Evolutionary conservation across 2,113 vertebrate species (phyloP), one percentile per base, ranked within the genome.

Genomic region (Sterrhoptilus dennistouni): DNA sequence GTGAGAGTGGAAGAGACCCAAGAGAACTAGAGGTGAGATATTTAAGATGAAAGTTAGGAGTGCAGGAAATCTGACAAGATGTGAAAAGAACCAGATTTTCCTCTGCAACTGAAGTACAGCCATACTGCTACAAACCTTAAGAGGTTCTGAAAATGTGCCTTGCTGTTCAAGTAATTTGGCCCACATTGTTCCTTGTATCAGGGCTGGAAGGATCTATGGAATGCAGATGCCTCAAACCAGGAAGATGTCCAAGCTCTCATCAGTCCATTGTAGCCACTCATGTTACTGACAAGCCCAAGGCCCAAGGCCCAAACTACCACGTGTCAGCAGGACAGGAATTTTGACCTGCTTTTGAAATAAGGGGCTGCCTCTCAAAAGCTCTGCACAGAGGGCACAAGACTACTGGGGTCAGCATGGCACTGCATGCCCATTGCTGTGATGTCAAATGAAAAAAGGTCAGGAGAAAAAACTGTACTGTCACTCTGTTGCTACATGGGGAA

Each of bases 401-500:
- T 45, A 8, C 15, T 60, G 61, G 7, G 19, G 15, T 45, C 45
- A 25, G 22, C 5, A 2, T 17, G 35, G 35, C 50, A 15, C 28
- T 36, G 28, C 17, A n/a, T 35, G 8, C 35, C 31, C 38, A 14
- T 10, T 10, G 12, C 19, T 24, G 14, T 12, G 40, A 65, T 22
- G 28, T 47, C 47, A 52, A n/a, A 68, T 8, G 5, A 31, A 42
- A 50, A 76, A 66, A 14, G 7, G 5, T 5, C 21, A 31, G 24
- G 63, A n/a, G 20, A 23, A 52, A 57, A 79, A 88, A 18, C 14
- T 8, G 0, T 18, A 45, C 14, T 0, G 0, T 40, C 61, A 35
- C n/a, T 8, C 21, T 25, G 31, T 6, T 59, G 23, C 24, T 60
- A 35, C 12, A 27, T 7, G 13, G 13, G 14, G 63, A 68, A 38